Percentiles rank a stretch among this genome's conserved stretches.
Evolutionary conservation across 2,113 vertebrate species (phyloP).

Genomic region (Falcunculus frontatus): DNA sequence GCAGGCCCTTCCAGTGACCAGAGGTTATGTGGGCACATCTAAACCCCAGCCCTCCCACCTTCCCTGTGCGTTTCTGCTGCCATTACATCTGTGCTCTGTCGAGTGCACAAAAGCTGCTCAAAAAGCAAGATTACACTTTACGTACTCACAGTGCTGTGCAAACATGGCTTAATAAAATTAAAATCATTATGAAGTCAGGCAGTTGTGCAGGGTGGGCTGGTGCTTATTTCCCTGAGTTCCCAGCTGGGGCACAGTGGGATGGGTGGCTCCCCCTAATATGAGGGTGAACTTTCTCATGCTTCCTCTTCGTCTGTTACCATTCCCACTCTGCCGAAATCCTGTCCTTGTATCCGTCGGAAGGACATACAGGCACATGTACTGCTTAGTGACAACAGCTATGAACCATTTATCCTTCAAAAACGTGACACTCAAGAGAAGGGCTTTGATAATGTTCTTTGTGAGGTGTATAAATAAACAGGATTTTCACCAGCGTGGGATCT

Average conservation of each 20-base stretch:
- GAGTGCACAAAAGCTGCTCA: not conserved
- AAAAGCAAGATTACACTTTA: not conserved
- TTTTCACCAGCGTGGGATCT: not conserved
- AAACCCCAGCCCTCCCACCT: not conserved
- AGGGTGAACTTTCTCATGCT: not conserved
- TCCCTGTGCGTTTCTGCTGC: not conserved
- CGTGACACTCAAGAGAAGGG: not conserved
- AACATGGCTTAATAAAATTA: not conserved
- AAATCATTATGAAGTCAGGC: not conserved
- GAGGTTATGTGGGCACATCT: not conserved
- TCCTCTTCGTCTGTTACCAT: not conserved
- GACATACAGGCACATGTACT: not conserved
- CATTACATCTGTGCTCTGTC: not conserved
- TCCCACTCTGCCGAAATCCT: not conserved
- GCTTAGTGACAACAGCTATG: not conserved
- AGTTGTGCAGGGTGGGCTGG: not conserved
- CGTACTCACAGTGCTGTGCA: not conserved
- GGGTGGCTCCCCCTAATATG: not conserved
- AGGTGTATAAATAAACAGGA: slow-evolving; percentile 23
- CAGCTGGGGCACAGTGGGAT: not conserved
- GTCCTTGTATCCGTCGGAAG: not conserved
- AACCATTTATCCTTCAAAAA: slow-evolving; percentile 16
- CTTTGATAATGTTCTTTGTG: not conserved
- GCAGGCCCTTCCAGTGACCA: not conserved
- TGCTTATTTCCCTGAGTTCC: not conserved